Percentiles rank a stretch among this genome's conserved stretches.
Evolutionary conservation across 2,113 vertebrate genomes (phyloP).

Genomic region (Xenopus tropicalis): UCB_Xtro_10.0 CM004445.2:91563001-91563500

Average conservation of each 20-base stretch:
- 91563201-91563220: too few relatives aligned
- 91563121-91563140: too few relatives aligned
- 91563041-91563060: too few relatives aligned
- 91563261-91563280: slow-evolving; percentile 98
- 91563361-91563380: background rate
- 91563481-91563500: slow-evolving; percentile 25
- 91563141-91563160: too few relatives aligned
- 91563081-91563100: too few relatives aligned
- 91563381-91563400: background rate
- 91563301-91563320: slow-evolving; percentile 89
- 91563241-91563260: slow-evolving; percentile 99
- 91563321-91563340: background rate
- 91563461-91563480: slow-evolving; percentile 94
- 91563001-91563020: too few relatives aligned
- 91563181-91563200: too few relatives aligned
- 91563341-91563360: background rate
- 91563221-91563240: slow-evolving; percentile 52
- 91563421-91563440: slow-evolving; percentile 98
- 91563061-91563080: too few relatives aligned
- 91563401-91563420: slow-evolving; percentile 96
- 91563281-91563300: slow-evolving; percentile 98
- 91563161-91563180: too few relatives aligned
- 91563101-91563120: too few relatives aligned
- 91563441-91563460: slow-evolving; percentile 98
- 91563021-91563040: too few relatives aligned